Conservation (phyloP, 2,888 invertebrate genomes). For the Peribatodes rhomboidaria region DNA sequence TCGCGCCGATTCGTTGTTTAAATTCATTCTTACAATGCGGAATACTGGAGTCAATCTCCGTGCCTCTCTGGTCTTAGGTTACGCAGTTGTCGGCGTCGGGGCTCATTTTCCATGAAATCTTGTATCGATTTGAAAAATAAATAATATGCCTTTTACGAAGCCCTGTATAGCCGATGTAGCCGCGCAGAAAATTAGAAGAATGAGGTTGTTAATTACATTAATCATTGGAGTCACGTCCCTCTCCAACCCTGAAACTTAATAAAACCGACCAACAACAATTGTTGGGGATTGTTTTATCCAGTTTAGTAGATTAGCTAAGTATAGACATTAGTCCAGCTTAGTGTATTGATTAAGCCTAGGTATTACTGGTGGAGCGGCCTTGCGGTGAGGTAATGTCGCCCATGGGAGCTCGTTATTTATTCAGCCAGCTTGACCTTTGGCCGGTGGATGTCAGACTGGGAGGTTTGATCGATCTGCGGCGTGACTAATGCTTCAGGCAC, state of each 20-base stretch:
- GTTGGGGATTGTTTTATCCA: neutral
- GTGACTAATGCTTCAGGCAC: constrained; percentile 3
- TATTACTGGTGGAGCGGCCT: constrained; percentile 5
- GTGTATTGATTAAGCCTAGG: constrained; percentile 8
- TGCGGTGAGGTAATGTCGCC: constrained; percentile 33
- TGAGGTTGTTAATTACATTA: neutral
- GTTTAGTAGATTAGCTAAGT: neutral
- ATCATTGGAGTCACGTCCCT: neutral
- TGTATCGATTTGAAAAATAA: too few species aligned
- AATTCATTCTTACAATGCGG: too few species aligned
- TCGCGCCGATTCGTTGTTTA: too few species aligned
- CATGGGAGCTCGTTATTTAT: constrained; percentile 24
- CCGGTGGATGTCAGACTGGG: constrained; percentile 3
- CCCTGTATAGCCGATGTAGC: neutral
- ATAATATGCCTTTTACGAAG: too few species aligned
- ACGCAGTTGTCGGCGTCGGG: too few species aligned
- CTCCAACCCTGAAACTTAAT: neutral
- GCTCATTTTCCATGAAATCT: too few species aligned
- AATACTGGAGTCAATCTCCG: too few species aligned
- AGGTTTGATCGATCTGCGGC: constrained; percentile 25
- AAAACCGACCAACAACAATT: neutral
- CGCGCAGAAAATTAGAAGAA: neutral
- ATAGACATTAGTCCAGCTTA: neutral
- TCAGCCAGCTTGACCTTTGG: constrained; percentile 35
- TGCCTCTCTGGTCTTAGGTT: too few species aligned